A percentile compares a stretch with the other conserved stretches of the same genome.
phyloP scores from a whole-genome alignment of 1,140 invertebrate genomes.

The Teleogryllus occipitalis region DNA sequence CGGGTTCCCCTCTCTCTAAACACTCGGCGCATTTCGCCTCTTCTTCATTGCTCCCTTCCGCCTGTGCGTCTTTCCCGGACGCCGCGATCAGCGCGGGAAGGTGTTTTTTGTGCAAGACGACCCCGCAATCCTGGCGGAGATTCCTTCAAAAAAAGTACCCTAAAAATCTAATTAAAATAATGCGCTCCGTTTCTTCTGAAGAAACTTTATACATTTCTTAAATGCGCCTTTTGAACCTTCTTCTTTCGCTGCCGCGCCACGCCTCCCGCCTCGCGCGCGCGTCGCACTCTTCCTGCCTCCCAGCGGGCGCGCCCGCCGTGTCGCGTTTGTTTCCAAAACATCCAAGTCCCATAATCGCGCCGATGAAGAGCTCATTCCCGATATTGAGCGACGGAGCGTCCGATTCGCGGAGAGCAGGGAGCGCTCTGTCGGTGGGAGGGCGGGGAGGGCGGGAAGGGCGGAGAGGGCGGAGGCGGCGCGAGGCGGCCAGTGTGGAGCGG shows the following conservation, averaged over 20 bases:
- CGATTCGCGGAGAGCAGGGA: not conserved
- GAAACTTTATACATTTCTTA: not conserved
- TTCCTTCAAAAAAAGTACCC: not conserved
- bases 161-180: not conserved
- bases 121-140: too few species aligned
- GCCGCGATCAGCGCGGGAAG: not conserved
- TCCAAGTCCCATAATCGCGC: not conserved
- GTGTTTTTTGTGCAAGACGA: too few species aligned
- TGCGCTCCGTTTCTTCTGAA: not conserved
- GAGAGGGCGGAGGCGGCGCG: not conserved
- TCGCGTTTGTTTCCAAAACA: not conserved
- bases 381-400: not conserved
- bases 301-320: too few species aligned
- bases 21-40: too few species aligned
- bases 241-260: not conserved
- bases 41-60: not conserved
- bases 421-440: not conserved
- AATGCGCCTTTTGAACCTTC: not conserved
- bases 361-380: not conserved
- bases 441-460: not conserved
- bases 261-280: too few species aligned
- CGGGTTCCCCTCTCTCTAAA: too few species aligned
- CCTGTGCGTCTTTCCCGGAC: not conserved
- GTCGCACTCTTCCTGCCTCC: not conserved
- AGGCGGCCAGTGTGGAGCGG: not conserved